Conservation (phyloP, 2,888 invertebrate genomes). For the Microctonus aethiopoides region DNA sequence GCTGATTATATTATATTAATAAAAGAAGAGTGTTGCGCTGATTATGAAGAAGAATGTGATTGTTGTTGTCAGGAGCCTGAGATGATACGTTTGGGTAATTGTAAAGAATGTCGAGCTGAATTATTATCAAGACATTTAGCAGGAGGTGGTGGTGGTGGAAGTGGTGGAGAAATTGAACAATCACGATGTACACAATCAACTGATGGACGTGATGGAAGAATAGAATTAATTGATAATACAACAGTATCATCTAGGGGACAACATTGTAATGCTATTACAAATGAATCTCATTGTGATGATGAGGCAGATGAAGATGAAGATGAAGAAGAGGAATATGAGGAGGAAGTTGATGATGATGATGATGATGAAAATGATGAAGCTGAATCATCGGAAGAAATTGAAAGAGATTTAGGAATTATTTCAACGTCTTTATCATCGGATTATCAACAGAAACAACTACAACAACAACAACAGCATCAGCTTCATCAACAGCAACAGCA, state of each 20-base stretch:
- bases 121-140: constrained; percentile 62
- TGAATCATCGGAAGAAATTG: constrained; percentile 45
- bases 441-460: constrained; percentile 22
- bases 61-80: constrained; percentile 79
- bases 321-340: constrained; percentile 47
- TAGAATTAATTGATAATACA: constrained; percentile 25
- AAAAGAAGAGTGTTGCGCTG: constrained; percentile 87
- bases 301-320: constrained; percentile 46
- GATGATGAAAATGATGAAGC: constrained; percentile 47
- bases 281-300: constrained; percentile 48
- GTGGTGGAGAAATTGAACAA: constrained; percentile 22
- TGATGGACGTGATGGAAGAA: constrained; percentile 48
- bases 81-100: constrained; percentile 73
- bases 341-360: constrained; percentile 45
- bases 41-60: constrained; percentile 80
- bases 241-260: constrained; percentile 31
- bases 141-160: constrained; percentile 40
- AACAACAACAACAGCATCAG: constrained; percentile 41
- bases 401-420: constrained; percentile 33
- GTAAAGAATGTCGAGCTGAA: constrained; percentile 67
- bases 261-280: constrained; percentile 33
- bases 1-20: constrained; percentile 92
- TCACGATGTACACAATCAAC: constrained; percentile 27
- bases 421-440: no score
- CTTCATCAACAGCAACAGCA: constrained; percentile 39